Percentiles rank a stretch among this genome's conserved stretches.
Evolutionary conservation across 1,140 invertebrate species (phyloP).

Genomic region (Cydia splendana): DNA sequence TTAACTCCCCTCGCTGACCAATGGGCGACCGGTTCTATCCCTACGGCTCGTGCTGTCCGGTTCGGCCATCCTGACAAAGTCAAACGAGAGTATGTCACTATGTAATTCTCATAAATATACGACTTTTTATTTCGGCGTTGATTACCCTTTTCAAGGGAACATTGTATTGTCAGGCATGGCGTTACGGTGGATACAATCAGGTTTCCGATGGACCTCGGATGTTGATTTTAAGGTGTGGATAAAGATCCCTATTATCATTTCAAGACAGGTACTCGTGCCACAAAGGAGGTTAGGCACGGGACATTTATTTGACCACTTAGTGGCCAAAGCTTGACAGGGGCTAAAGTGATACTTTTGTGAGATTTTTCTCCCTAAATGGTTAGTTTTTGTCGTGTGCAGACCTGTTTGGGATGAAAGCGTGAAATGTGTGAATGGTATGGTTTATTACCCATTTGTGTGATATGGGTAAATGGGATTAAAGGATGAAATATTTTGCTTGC

Average conservation of each 20-base stretch:
- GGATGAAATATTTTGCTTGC: conserved; percentile 24
- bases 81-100: background rate
- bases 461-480: conserved; percentile 6
- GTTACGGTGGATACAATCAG: conserved; percentile 20
- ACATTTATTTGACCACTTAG: conserved; percentile 67
- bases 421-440: conserved; percentile 43
- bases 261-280: conserved; percentile 58
- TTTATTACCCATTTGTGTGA: conserved; percentile 8
- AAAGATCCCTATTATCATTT: conserved; percentile 59
- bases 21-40: conserved; percentile 60
- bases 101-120: background rate
- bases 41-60: conserved; percentile 46
- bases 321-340: conserved; percentile 62
- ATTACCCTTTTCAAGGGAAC: background rate
- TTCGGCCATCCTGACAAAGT: conserved; percentile 24
- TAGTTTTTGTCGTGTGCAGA: conserved; percentile 57
- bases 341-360: conserved; percentile 49
- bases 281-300: conserved; percentile 64
- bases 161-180: background rate
- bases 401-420: conserved; percentile 48
- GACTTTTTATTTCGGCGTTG: background rate
- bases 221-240: conserved; percentile 53
- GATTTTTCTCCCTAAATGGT: conserved; percentile 68
- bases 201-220: conserved; percentile 65
- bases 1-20: conserved; percentile 55